Base-by-base conservation (phyloP, 1,140 invertebrate genomes). In the Calosoma granatense region DNA sequence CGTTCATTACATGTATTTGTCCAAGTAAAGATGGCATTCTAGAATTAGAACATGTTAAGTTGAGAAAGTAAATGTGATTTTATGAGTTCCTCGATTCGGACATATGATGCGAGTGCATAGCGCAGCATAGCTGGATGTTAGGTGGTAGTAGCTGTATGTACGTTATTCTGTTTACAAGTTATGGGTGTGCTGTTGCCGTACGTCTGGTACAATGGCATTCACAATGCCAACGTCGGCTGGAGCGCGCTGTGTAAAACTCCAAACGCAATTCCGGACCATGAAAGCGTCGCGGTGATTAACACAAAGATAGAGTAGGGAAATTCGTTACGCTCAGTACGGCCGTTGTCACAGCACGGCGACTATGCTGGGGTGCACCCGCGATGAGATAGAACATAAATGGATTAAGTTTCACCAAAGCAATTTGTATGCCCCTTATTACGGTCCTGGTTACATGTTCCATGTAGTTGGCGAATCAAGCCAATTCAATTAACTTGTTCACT, bases 401-500 rank as follows among this genome's bases (percentile, higher is more conserved):
- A 67, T 67, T 67, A 67, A 66, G 64, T 65, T 67, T 60, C 63
- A 55, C 63, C 63, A 66, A 67, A 67, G 66, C 63, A 67, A 67
- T 67, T 65, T 67, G 66, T 66, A 66, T 66, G 64, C 61, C 62
- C 63, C 66, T 67, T 66, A 67, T 66, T 65, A 67, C 62, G 59
- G 62, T 56, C 61, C 64, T 65, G 62, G 63, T 65, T 65, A 64
- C 64, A 64, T 63, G 60, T 60, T 58, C 61, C 62, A 60, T 62
- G 57, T 62, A 47, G 63, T 59, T 57, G 59, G 62, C 63, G 64
- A 68, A 68, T 68, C 66, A 66, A 66, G 64, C 62, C 65, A 64
- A 68, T 68, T 68, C 64, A 66, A 68, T 68, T 68, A 68, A 64
- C 64, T 60, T 55, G 61, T 61, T 61, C 66, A 61, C 60, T 65